Base-by-base conservation (phyloP, 2,888 invertebrate species). In the Pristionchus arcanus region DNA sequence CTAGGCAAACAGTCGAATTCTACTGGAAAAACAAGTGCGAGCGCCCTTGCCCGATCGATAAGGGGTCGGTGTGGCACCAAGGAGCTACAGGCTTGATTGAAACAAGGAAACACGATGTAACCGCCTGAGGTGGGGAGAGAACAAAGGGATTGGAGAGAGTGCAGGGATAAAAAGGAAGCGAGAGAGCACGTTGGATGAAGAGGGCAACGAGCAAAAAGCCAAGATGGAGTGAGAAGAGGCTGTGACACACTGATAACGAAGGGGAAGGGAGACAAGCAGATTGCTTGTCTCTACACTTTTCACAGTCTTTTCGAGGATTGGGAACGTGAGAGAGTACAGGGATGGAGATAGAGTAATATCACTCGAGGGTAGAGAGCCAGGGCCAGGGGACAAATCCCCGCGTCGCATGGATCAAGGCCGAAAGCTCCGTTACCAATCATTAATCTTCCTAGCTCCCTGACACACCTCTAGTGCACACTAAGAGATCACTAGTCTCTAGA, bases 351-450 rank as follows among this genome's bases (percentile, higher is more conserved):
- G 59, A 63, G 63, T 25, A 25, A 63, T 21, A 49, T 49, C 42
- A 49, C 42, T 49, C 25, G 21, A 37, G 19, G 7, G 4, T 21
- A 74, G 28, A 21, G 21, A 74, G 74, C 16, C 1, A 25, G 21
- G 3, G 63, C 21, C 4, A 31, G 31, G 0, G 74, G 74, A 74
- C 74, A 37, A 34, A 74, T 74, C 74, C 19, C 19, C 42, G 81
- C 25, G 49, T 42, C 81, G 13, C 42, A 49, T 21, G 77, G 81
- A 81, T 81, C 81, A 81, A 49, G 81, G 81, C 19, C 81, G 49
- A 81, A 63, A 81, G 81, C 81, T 81, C 81, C 81, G 81, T 81
- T 81, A 53, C 81, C 42, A 49, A 53, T 53, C 81, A 49, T 81
- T 28, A 81, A 81, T 81, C 81, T 53, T n/a, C 11, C 25, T 15